Evolutionary conservation across 2,888 invertebrate species (phyloP).

Genomic region (Drosophila falleni): DNA sequence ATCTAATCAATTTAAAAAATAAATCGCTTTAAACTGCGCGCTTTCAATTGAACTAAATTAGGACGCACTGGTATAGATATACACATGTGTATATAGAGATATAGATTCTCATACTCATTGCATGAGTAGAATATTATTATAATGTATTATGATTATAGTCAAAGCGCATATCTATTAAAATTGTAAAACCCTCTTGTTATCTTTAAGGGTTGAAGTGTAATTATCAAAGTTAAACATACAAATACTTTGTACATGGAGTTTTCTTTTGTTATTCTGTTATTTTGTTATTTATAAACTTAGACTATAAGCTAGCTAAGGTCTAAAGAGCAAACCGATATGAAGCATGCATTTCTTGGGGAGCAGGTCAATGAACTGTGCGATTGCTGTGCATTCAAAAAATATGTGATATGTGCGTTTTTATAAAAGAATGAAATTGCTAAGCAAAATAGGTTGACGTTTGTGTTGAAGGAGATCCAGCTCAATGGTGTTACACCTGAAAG

Average conservation of each 20-base stretch:
- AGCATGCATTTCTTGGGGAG: conserved; percentile 18
- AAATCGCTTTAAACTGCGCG: conserved; percentile 32
- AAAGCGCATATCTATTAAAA: conserved; percentile 10
- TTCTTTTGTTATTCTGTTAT: conserved; percentile 17
- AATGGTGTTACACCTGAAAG: conserved; percentile 84
- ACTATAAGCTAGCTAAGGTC: conserved; percentile 48
- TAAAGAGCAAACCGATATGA: conserved; percentile 67
- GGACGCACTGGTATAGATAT: conserved; percentile 65
- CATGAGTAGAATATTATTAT: background rate
- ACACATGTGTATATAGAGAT: conserved; percentile 29
- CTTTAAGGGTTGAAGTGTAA: conserved; percentile 35
- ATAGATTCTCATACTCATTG: conserved; percentile 24
- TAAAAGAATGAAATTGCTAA: conserved; percentile 14
- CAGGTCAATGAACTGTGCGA: conserved; percentile 26
- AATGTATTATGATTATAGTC: conserved; percentile 7
- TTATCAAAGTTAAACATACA: conserved; percentile 63
- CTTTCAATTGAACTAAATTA: conserved; percentile 63
- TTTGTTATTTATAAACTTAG: conserved; percentile 47
- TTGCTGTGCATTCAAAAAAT: conserved; percentile 18
- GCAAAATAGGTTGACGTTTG: conserved; percentile 2
- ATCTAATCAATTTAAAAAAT: conserved; percentile 57
- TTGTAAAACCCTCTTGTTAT: conserved; percentile 18
- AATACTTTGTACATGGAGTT: conserved; percentile 76
- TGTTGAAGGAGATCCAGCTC: conserved; percentile 70
- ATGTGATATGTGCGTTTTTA: conserved; percentile 24